Percentiles rank a stretch among this genome's conserved stretches.
phyloP scores from a whole-genome alignment of 2,888 invertebrate genomes.

The Eristalis tenax region DNA sequence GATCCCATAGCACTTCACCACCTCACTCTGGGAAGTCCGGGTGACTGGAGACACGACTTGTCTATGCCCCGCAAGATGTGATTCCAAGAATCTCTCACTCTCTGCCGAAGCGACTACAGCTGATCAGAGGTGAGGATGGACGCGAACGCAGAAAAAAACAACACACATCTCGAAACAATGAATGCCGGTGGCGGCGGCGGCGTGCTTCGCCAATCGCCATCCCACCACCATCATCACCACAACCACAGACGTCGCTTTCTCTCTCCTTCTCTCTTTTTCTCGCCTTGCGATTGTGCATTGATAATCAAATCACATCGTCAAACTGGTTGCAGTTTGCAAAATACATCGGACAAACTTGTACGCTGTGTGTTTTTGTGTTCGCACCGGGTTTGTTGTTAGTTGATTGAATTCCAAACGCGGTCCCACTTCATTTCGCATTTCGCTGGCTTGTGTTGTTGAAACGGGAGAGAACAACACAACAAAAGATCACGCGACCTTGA shows the following conservation, averaged over 20 bases:
- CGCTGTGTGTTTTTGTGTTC: neutral
- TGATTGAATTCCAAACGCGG: slow-evolving; percentile 25
- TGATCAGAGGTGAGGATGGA: slow-evolving; percentile 12
- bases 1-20: neutral
- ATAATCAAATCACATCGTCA: slow-evolving; percentile 47
- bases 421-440: slow-evolving; percentile 16
- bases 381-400: slow-evolving; percentile 22
- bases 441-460: neutral
- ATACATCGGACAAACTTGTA: slow-evolving; percentile 18
- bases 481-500: slow-evolving; percentile 51
- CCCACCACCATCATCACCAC: neutral
- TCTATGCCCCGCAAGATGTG: neutral
- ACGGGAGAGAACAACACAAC: slow-evolving; percentile 8
- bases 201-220: neutral
- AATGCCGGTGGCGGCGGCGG: slow-evolving; percentile 4
- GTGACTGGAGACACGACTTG: neutral
- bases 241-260: neutral
- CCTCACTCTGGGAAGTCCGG: neutral
- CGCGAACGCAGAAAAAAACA: neutral
- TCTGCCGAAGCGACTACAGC: slow-evolving; percentile 21
- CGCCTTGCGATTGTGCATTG: slow-evolving; percentile 14
- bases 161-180: neutral
- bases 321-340: slow-evolving; percentile 47
- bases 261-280: neutral
- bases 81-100: slow-evolving; percentile 30